Percentiles rank a stretch among this genome's conserved stretches.
phyloP scores from a whole-genome alignment of 2,113 vertebrate species.

The Epinephelus cyanopodus region DNA sequence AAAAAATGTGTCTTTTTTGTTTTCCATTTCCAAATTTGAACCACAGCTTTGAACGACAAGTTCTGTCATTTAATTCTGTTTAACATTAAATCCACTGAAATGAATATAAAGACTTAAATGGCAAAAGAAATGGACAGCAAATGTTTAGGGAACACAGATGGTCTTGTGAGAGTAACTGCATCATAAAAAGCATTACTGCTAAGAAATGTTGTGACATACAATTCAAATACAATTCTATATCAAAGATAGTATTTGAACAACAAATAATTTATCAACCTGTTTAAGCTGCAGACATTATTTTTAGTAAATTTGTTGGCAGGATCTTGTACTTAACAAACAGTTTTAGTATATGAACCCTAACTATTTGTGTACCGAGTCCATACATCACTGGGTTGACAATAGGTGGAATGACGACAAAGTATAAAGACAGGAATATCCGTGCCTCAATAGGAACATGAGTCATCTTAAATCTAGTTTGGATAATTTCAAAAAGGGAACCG shows the following conservation, averaged over 20 bases:
- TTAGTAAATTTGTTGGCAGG: slow-evolving; percentile 13
- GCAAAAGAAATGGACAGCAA: not conserved
- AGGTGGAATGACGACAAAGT: slow-evolving; percentile 59
- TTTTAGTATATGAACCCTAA: slow-evolving; percentile 65
- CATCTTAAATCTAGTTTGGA: slow-evolving; percentile 64
- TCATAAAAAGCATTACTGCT: not conserved
- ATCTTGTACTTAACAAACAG: slow-evolving; percentile 45
- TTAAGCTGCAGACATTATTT: not conserved
- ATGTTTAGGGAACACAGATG: not conserved
- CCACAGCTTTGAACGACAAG: not conserved
- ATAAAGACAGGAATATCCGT: slow-evolving; percentile 65
- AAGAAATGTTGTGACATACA: not conserved
- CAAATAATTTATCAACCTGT: not conserved
- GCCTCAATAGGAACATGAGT: slow-evolving; percentile 16
- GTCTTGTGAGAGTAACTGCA: not conserved
- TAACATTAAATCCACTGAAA: not conserved
- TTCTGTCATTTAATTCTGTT: not conserved
- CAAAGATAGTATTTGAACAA: not conserved
- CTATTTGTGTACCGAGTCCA: slow-evolving; percentile 62
- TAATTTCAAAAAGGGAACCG: slow-evolving; percentile 49
- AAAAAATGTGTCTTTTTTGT: not conserved
- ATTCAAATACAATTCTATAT: not conserved
- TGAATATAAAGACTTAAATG: not conserved
- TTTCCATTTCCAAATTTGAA: not conserved
- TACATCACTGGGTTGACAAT: slow-evolving; percentile 72